Conservation (phyloP, 2,797 vertebrate species). For the Tarsius wallacei region DNA sequence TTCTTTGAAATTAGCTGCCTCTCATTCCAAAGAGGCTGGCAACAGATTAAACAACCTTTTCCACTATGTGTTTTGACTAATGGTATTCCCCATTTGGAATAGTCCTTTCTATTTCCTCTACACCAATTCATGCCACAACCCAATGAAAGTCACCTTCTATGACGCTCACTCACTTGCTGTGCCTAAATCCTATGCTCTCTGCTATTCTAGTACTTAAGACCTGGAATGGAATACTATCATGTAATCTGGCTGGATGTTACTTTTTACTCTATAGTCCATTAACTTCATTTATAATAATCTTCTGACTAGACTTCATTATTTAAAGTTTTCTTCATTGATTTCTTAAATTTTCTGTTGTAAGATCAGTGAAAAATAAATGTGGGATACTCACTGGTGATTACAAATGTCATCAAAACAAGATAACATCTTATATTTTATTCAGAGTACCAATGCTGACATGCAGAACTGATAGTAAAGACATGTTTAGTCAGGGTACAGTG, state of each 20-base stretch:
- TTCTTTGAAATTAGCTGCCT: constrained; percentile 56
- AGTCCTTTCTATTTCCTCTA: constrained; percentile 22
- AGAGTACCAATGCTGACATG: not conserved
- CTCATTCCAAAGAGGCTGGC: not conserved
- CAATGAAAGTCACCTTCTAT: too few species aligned
- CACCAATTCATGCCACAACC: not conserved
- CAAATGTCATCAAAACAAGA: not conserved
- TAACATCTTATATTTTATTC: not conserved
- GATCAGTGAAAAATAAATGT: not conserved
- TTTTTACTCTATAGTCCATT: not conserved
- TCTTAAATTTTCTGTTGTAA: not conserved
- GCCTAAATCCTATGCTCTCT: not conserved
- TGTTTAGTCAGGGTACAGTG: too few species aligned
- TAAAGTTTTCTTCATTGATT: not conserved
- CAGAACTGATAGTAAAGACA: not conserved
- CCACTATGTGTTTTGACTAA: not conserved
- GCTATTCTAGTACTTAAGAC: not conserved
- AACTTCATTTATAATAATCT: not conserved
- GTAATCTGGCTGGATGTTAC: not conserved
- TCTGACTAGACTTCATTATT: not conserved
- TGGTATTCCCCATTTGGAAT: not conserved
- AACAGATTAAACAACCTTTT: not conserved
- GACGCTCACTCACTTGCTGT: not conserved
- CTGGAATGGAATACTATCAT: not conserved
- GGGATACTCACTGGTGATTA: not conserved